A percentile compares a stretch with the other conserved stretches of the same genome.
Evolutionary conservation across 2,888 invertebrate species (phyloP).

Genomic region (Zhuqinia jingwanae): DNA sequence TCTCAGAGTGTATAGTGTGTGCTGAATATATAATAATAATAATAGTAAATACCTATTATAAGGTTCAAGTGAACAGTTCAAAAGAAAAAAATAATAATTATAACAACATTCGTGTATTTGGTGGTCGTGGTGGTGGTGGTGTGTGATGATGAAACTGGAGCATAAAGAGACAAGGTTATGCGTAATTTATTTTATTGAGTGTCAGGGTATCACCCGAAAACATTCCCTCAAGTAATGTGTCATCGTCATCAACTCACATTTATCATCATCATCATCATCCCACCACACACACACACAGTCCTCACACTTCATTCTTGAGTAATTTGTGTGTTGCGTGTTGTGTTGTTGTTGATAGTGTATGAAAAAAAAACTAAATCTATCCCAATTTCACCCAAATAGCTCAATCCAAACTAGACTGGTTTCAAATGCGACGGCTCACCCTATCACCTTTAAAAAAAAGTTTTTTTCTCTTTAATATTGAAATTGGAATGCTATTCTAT

Average conservation of each 20-base stretch:
- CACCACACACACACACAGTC: neutral
- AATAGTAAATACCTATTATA: too few species aligned
- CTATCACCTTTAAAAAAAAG: neutral
- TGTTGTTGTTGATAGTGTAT: too few species aligned
- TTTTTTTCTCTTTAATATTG: neutral
- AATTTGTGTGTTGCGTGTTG: slow-evolving; percentile 25
- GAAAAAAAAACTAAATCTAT: neutral
- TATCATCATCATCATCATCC: neutral
- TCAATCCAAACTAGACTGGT: neutral
- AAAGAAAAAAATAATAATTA: too few species aligned
- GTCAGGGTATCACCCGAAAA: neutral
- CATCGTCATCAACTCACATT: neutral
- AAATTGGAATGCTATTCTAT: neutral
- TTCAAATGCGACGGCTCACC: too few species aligned
- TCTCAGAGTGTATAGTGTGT: neutral
- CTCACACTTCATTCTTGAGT: neutral
- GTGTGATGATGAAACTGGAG: slow-evolving; percentile 14
- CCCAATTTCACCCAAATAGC: neutral
- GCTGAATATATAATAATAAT: neutral
- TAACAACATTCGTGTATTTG: neutral
- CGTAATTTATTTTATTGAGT: neutral
- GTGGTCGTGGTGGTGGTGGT: neutral
- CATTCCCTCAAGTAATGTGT: neutral
- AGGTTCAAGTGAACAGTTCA: neutral
- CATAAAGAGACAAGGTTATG: slow-evolving; percentile 34